phyloP scores from a whole-genome alignment of 1,140 invertebrate species.

The Harlomillsia oculata region DNA sequence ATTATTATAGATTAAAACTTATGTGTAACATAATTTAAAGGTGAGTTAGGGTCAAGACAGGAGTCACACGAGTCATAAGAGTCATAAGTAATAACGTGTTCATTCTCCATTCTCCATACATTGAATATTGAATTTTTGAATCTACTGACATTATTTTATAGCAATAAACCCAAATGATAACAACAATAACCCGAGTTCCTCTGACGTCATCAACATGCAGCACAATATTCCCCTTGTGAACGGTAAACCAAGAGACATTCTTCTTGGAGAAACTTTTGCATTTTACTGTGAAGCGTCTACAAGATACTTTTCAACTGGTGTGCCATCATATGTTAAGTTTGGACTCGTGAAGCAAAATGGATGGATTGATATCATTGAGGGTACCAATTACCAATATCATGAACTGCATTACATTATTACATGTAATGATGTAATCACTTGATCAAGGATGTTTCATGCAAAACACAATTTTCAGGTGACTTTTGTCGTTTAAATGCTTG shows the following conservation, averaged over 20 bases:
- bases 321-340: neutral
- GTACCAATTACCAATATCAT: neutral
- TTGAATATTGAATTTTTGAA: too few relatives aligned
- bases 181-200: neutral
- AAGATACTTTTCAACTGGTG: constrained; percentile 12
- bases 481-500: constrained; percentile 2
- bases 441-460: too few relatives aligned
- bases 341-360: neutral
- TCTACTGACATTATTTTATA: too few relatives aligned
- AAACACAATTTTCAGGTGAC: neutral
- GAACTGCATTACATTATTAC: neutral
- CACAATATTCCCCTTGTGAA: constrained; percentile 1
- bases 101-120: too few relatives aligned
- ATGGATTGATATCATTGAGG: constrained; percentile 3
- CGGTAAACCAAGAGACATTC: constrained; percentile 1
- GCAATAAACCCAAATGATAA: too few relatives aligned
- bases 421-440: neutral
- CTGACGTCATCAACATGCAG: neutral
- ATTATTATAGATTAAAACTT: neutral
- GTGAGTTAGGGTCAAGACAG: too few relatives aligned
- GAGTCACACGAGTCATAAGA: too few relatives aligned
- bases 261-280: constrained; percentile 7
- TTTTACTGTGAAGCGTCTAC: constrained; percentile 9
- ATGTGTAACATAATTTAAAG: neutral
- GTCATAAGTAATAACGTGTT: too few relatives aligned